phyloP scores from a whole-genome alignment of 2,113 vertebrate species.

The Excalfactoria chinensis region DNA sequence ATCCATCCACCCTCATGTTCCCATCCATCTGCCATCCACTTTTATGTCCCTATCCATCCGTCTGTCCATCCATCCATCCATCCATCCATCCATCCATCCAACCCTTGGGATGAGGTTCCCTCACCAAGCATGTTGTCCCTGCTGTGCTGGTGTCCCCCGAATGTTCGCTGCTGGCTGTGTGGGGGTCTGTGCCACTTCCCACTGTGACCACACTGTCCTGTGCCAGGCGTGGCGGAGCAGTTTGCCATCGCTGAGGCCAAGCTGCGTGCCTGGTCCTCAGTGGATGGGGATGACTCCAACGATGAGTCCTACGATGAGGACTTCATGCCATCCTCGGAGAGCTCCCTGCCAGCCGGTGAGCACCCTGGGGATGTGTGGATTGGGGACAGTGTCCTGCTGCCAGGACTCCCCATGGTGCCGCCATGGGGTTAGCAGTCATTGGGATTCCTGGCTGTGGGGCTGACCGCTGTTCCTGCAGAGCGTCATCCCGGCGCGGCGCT shows the following conservation, averaged over 20 bases:
- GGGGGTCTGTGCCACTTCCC: too few relatives aligned
- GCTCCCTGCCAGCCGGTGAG: slow-evolving; percentile 83
- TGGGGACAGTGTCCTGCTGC: neutral
- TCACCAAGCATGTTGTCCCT: too few relatives aligned
- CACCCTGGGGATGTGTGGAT: accelerated
- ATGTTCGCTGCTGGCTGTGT: too few relatives aligned
- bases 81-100: too few relatives aligned
- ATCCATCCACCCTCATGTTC: too few relatives aligned
- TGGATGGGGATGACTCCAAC: slow-evolving; percentile 94
- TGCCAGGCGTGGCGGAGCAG: slow-evolving; percentile 84
- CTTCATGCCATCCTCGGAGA: slow-evolving; percentile 85
- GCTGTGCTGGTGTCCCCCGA: too few relatives aligned
- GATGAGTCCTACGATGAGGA: slow-evolving; percentile 97
- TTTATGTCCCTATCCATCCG: too few relatives aligned
- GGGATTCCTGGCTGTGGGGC: neutral
- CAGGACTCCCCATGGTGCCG: too few relatives aligned
- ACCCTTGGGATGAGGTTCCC: too few relatives aligned
- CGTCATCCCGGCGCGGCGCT: slow-evolving; percentile 66
- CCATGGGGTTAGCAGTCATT: too few relatives aligned
- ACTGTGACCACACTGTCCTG: neutral
- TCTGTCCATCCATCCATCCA: neutral
- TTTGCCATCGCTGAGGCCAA: slow-evolving; percentile 98
- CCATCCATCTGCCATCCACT: neutral
- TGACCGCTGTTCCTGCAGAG: slow-evolving; percentile 58
- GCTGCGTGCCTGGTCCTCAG: slow-evolving; percentile 95